Base-by-base conservation (phyloP, 64 coral and sea anemone species). In the Montipora sp. region DNA sequence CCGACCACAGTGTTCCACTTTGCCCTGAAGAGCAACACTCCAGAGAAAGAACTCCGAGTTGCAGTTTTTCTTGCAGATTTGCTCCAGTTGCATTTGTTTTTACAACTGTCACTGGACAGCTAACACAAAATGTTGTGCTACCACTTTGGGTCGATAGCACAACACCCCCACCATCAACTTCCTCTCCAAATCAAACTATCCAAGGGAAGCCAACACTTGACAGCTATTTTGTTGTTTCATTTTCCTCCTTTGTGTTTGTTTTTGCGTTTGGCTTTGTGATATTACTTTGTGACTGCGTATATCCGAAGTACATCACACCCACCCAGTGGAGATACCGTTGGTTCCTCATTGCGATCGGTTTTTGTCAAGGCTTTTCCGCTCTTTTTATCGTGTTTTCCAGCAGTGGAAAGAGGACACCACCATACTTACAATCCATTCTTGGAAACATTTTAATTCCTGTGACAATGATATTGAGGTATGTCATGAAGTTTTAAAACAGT, bases 371-470 rank as follows among this genome's bases (percentile, higher is more conserved):
- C 24, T 0, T 90, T 19, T 7, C 55, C 50, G 90, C 84, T 0
- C 45, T 89, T 1, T 89, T 96, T 73, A 83, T 96, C 15, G 87
- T 93, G 8, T 96, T 78, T 80, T n/a, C 90, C 4, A 84, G 90
- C 27, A 96, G 90, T 86, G 80, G 95, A 8, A 85, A 48, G 7
- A 90, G 95, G 53, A 96, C 95, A 18, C 72, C 95, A 1, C 95
- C 95, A 1, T 96, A 96, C 79, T 73, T 96, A 9, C 95, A 96
- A 66, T 73, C 87, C 0, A 96, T 96, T 69, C 83, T 96, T 80
- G 47, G 83, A 3, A 96, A 96, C 65, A 16, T 96, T 86, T 47
- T 75, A 13, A 89, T 96, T 85, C 95, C 95, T 21, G 12, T 82
- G 8, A 93, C 95, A 61, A 72, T 96, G 4, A 8, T 92, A 21